Evolutionary conservation across 2,888 invertebrate genomes (phyloP), one percentile per base, ranked within the genome.

Genomic region (Phyllotreta striolata): DNA sequence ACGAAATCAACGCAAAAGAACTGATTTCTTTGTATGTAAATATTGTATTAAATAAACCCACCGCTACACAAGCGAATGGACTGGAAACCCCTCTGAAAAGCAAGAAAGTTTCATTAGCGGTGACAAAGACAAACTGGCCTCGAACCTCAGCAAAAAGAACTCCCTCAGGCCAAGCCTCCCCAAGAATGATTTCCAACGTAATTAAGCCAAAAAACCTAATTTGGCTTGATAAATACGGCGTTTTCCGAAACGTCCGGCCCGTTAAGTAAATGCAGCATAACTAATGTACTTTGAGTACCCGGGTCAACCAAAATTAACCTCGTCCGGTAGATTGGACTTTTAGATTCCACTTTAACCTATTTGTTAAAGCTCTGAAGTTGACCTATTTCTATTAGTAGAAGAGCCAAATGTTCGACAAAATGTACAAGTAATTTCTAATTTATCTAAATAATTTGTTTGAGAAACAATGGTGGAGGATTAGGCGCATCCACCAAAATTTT

Each of bases 231-330:
- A 64, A 64, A 64, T 55, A 55, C 51, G 37, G 24, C 14, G 47
- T 63, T 60, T 61, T 51, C 59, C 59, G 34, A 55, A 64, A 58
- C 44, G 61, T 61, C 57, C 57, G 40, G 41, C 37, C 39, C 57
- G 60, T 56, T 51, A 64, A 64, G 64, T 60, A 56, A 61, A 56
- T 61, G 64, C 64, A 64, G 39, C 55, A 55, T 61, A 13, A 54
- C 54, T 62, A 64, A 64, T 64, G 61, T 41, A 37, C 35, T 55
- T 47, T 40, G 44, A 58, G 61, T n/a, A 14, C n/a, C 12, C 34
- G 14, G 37, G 43, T 54, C 52, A 24, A 10, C 52, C 44, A 41
- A 43, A 52, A 60, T 60, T 52, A 52, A 35, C 12, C 37, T 52
- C 38, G 44, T 43, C 44, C 38, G 34, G 44, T 44, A 38, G 12